phyloP scores from a whole-genome alignment of 2,113 vertebrate genomes.

The Alouatta palliata region DNA sequence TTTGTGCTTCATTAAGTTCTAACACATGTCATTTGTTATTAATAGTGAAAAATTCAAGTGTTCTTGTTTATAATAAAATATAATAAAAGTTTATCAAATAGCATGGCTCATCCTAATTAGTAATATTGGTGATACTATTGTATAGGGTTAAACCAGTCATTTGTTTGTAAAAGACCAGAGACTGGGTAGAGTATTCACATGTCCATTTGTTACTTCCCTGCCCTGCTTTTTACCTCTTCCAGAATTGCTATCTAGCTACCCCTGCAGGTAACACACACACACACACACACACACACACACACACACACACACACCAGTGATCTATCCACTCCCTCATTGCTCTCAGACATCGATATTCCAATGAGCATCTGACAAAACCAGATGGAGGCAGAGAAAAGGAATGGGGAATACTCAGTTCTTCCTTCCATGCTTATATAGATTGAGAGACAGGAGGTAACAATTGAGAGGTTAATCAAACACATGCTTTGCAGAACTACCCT shows the following conservation, averaged over 20 bases:
- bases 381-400: not conserved
- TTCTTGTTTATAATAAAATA: not conserved
- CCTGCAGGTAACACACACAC: not conserved
- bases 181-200: not conserved
- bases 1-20: not conserved
- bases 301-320: not conserved
- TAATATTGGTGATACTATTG: not conserved
- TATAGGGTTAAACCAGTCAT: not conserved
- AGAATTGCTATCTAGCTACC: not conserved
- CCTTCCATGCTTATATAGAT: not conserved
- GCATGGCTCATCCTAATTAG: not conserved
- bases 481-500: not conserved
- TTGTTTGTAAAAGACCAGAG: not conserved
- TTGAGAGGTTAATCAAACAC: not conserved
- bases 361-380: not conserved
- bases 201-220: not conserved
- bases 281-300: not conserved
- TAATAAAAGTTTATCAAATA: slow-evolving; percentile 14
- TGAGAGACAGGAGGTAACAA: not conserved
- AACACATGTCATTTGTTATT: not conserved
- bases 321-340: not conserved
- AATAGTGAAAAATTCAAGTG: not conserved
- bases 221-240: not conserved
- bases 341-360: not conserved
- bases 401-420: not conserved